Evolutionary conservation across 2,113 vertebrate genomes (phyloP).

Genomic region (Brevimyrus niger): DNA sequence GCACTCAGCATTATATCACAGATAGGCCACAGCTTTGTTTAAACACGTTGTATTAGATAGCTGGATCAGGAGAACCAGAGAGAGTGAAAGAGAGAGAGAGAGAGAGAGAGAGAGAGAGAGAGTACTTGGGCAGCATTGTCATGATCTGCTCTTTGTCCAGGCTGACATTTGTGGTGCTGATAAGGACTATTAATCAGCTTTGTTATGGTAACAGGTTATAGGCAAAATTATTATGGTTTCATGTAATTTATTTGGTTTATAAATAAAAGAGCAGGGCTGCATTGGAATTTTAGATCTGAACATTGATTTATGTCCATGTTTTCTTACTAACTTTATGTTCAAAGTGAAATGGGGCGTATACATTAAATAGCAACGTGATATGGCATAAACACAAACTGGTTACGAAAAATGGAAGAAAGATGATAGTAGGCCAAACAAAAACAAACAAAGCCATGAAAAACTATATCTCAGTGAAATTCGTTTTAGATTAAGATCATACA

Average conservation of each 20-base stretch:
- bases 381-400: neutral
- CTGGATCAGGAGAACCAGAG: neutral
- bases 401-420: neutral
- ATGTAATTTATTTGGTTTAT: neutral
- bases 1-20: neutral
- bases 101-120: neutral
- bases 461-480: neutral
- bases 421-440: neutral
- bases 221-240: neutral
- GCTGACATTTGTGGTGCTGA: neutral
- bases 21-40: neutral
- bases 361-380: neutral
- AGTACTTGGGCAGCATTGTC: neutral
- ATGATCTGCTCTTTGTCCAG: neutral
- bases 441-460: neutral
- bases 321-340: neutral
- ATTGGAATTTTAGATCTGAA: neutral
- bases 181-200: neutral
- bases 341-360: neutral
- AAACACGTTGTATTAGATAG: neutral
- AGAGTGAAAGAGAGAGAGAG: too few relatives aligned
- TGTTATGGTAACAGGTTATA: constrained; percentile 1
- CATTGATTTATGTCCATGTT: neutral
- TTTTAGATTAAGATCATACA: neutral
- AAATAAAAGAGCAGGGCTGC: neutral